Conservation (phyloP, 2,797 vertebrate genomes). For the Miichthys miiuy region DNA sequence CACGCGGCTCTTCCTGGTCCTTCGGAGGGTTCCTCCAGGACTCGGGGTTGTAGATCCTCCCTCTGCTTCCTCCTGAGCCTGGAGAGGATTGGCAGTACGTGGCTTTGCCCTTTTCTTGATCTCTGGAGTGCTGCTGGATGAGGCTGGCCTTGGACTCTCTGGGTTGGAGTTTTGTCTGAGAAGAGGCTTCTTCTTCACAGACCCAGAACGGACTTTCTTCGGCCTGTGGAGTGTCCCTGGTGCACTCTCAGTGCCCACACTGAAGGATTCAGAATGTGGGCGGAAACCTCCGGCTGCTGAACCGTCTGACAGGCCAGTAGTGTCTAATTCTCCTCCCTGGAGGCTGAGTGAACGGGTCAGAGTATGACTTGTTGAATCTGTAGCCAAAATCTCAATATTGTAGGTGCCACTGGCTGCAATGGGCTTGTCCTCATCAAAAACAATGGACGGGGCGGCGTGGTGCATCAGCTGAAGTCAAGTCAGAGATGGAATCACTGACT, state of each 20-base stretch:
- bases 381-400: constrained; percentile 89
- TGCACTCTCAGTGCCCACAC: constrained; percentile 91
- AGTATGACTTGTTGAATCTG: constrained; percentile 78
- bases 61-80: constrained; percentile 74
- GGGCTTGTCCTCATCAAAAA: constrained; percentile 97
- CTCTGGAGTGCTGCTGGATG: constrained; percentile 83
- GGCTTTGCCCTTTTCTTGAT: constrained; percentile 76
- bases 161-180: constrained; percentile 86
- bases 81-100: constrained; percentile 72
- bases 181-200: constrained; percentile 93
- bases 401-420: constrained; percentile 98
- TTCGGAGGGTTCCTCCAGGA: constrained; percentile 82
- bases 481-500: constrained; percentile 74
- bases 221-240: constrained; percentile 92
- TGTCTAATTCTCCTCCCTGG: constrained; percentile 92
- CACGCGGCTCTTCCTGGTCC: constrained; percentile 76
- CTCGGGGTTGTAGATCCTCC: constrained; percentile 70
- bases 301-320: constrained; percentile 77
- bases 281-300: constrained; percentile 74
- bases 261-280: constrained; percentile 85
- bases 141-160: constrained; percentile 75
- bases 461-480: constrained; percentile 73
- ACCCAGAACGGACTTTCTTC: constrained; percentile 91
- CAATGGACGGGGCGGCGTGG: constrained; percentile 81
- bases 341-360: constrained; percentile 95